Evolutionary conservation across 2,888 invertebrate species (phyloP).

Genomic region (Rhagonycha lutea): DNA sequence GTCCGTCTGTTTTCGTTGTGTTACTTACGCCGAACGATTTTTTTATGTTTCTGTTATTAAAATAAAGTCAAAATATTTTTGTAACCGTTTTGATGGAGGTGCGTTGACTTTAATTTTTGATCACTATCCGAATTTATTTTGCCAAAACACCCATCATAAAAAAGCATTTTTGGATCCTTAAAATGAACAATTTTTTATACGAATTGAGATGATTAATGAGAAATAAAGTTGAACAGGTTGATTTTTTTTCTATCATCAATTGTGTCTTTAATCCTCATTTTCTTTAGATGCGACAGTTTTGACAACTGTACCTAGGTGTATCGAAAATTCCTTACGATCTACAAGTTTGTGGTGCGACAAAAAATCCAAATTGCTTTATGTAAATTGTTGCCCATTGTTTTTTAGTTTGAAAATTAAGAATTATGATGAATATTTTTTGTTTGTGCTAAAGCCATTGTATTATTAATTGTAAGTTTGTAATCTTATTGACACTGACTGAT

Average conservation of each 20-base stretch:
- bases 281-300: neutral
- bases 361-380: neutral
- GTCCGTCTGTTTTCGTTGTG: no score
- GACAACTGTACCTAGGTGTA: neutral
- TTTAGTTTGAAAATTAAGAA: neutral
- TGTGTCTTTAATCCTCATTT: neutral
- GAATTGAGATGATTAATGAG: neutral
- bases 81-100: neutral
- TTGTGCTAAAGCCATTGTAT: neutral
- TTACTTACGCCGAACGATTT: neutral
- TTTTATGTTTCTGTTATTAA: neutral
- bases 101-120: neutral
- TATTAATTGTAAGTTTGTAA: neutral
- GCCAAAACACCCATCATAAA: neutral
- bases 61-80: neutral
- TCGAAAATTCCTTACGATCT: neutral
- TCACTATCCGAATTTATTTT: neutral
- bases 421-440: neutral
- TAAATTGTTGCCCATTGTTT: neutral
- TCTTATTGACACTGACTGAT: conserved; percentile 6
- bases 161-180: neutral
- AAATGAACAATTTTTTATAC: neutral
- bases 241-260: neutral
- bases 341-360: neutral
- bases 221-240: neutral